phyloP scores from a whole-genome alignment of 2,797 vertebrate genomes.

The Sibirionetta formosa region DNA sequence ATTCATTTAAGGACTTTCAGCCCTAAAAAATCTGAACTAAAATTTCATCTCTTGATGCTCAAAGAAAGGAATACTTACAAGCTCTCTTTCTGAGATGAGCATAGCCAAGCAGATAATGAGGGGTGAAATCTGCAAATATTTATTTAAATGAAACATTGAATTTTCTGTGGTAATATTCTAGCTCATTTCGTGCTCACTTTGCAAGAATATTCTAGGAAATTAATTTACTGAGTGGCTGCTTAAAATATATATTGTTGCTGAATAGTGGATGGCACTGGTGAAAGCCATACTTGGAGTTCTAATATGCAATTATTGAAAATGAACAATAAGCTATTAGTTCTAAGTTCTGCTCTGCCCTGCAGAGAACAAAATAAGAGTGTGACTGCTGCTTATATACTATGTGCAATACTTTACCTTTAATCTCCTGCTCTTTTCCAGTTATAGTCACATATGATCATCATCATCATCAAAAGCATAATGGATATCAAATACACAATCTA shows the following conservation, averaged over 20 bases:
- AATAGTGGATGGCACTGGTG: not conserved
- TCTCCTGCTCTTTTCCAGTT: not conserved
- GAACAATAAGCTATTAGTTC: constrained; percentile 39
- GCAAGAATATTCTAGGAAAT: constrained; percentile 34
- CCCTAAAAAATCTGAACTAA: not conserved
- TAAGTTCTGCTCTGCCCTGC: not conserved
- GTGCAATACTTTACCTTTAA: not conserved
- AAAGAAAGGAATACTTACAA: not conserved
- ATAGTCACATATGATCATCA: not conserved
- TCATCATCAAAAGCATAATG: not conserved
- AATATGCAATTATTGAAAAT: constrained; percentile 53
- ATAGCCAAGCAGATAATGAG: constrained; percentile 17
- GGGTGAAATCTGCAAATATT: constrained; percentile 29
- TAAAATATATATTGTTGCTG: constrained; percentile 29
- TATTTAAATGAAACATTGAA: constrained; percentile 42
- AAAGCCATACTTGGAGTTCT: constrained; percentile 7
- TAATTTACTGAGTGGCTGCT: constrained; percentile 28
- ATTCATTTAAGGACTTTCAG: not conserved
- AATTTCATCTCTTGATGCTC: not conserved
- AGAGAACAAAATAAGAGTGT: not conserved
- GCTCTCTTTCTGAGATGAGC: not conserved
- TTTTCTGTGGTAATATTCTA: constrained; percentile 31
- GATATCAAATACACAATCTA: not conserved
- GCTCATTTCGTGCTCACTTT: constrained; percentile 28
- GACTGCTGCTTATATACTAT: not conserved